phyloP scores from a whole-genome alignment of 30 jellyfish, hydroid and myxozoan species.

The Hydractinia echinata region DNA sequence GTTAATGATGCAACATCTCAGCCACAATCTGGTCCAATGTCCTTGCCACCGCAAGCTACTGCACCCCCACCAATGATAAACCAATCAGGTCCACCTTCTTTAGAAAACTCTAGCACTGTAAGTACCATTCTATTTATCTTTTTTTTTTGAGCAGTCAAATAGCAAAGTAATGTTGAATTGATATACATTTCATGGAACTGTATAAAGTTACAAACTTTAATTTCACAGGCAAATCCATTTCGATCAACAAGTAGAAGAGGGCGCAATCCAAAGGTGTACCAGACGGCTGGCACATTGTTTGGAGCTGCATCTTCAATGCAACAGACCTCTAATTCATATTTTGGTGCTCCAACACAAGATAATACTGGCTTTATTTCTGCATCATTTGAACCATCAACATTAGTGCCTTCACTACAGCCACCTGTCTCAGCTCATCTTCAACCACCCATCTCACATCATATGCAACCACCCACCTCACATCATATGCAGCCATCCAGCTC shows the following conservation, averaged over 20 bases:
- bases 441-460: too few relatives aligned
- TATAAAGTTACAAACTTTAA: neutral
- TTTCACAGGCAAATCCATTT: constrained; percentile 10
- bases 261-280: neutral
- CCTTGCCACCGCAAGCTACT: constrained; percentile 1
- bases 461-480: too few relatives aligned
- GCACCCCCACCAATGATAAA: neutral
- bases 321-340: neutral
- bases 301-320: neutral
- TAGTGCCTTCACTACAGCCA: too few relatives aligned
- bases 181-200: too few relatives aligned
- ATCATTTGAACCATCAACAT: constrained; percentile 10
- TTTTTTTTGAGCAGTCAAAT: too few relatives aligned
- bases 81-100: constrained; percentile 11
- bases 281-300: constrained; percentile 5
- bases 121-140: too few relatives aligned
- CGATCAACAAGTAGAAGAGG: constrained; percentile 7
- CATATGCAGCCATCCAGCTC: too few relatives aligned
- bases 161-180: too few relatives aligned
- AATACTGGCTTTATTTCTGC: constrained; percentile 1
- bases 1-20: neutral
- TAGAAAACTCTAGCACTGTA: neutral
- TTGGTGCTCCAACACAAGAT: neutral
- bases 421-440: too few relatives aligned
- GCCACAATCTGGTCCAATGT: neutral